A percentile compares a stretch with the other conserved stretches of the same genome.
Conservation (phyloP, 1,140 invertebrate genomes). For the Lucilia sericata region DNA sequence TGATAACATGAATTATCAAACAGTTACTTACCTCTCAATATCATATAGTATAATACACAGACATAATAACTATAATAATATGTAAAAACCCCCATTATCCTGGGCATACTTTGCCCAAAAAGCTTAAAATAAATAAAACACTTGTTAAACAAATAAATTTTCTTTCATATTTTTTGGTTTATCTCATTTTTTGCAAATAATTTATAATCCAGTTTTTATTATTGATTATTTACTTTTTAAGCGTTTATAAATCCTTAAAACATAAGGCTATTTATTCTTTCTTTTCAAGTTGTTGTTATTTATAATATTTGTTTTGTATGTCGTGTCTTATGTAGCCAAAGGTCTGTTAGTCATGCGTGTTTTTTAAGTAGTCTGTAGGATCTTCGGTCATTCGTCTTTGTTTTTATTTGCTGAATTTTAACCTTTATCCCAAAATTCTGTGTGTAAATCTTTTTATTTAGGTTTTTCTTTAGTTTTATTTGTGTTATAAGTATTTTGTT, state of each 20-base stretch:
- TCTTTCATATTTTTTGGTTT: slow-evolving; percentile 18
- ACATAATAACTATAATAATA: too few species aligned
- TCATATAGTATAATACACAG: too few species aligned
- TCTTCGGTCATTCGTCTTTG: background rate
- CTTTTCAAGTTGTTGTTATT: background rate
- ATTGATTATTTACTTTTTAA: slow-evolving; percentile 36
- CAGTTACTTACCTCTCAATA: too few species aligned
- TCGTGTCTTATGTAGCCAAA: background rate
- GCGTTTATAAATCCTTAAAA: slow-evolving; percentile 39
- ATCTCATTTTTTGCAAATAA: slow-evolving; percentile 17
- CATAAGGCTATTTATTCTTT: slow-evolving; percentile 25
- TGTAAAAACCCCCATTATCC: too few species aligned
- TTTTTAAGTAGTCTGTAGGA: background rate
- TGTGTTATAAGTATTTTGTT: background rate
- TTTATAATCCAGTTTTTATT: slow-evolving; percentile 18
- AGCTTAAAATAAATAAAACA: background rate
- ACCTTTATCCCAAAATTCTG: slow-evolving; percentile 1
- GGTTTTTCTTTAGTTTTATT: background rate
- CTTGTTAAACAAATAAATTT: background rate
- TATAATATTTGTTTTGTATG: background rate
- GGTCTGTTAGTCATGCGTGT: background rate
- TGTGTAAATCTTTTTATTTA: too few species aligned
- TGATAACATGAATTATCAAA: too few species aligned
- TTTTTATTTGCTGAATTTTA: slow-evolving; percentile 18
- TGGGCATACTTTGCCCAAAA: too few species aligned